These are phyloP conservation scores for Philopotamus ludificatus DNA, from an alignment of 1,140 invertebrate genomes.

Conservation along the genomic window DNA sequence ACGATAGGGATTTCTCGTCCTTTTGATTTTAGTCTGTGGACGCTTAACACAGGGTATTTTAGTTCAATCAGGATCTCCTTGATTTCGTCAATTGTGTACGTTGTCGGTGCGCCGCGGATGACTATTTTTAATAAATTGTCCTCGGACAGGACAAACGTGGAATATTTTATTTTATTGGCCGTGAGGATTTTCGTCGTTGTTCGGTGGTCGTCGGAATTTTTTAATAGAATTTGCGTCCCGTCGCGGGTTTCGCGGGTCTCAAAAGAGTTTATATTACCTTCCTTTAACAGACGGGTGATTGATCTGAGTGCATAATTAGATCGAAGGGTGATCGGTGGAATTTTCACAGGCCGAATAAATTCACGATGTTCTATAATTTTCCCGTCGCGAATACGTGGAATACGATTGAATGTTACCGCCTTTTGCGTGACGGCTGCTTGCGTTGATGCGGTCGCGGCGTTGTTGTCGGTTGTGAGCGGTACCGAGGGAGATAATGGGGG, in stretches of 20 bases:
- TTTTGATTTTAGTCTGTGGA: not conserved
- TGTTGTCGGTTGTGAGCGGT: too few species aligned
- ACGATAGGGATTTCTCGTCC: not conserved
- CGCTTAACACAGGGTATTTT: not conserved
- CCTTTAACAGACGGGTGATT: not conserved
- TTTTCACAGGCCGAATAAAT: too few species aligned
- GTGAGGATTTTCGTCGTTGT: not conserved
- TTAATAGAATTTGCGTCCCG: not conserved
- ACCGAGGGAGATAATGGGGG: too few species aligned
- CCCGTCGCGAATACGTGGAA: too few species aligned
- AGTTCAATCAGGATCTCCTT: not conserved
- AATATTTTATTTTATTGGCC: not conserved
- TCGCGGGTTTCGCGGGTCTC: too few species aligned
- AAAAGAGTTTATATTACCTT: too few species aligned
- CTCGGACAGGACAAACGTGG: not conserved
- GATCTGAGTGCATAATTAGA: slow-evolving; percentile 18
- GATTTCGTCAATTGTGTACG: not conserved
- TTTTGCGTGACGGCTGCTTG: too few species aligned
- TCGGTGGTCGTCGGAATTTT: not conserved
- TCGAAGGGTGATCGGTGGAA: slow-evolving; percentile 31
- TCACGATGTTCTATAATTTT: too few species aligned
- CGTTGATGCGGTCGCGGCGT: too few species aligned
- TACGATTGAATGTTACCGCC: too few species aligned
- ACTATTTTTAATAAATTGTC: not conserved
- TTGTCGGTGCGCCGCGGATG: not conserved